A percentile compares a stretch with the other conserved stretches of the same genome.
Evolutionary conservation across 37 sponge, comb jelly and placozoan species (phyloP).

Genomic region (Amphimedon queenslandica): DNA sequence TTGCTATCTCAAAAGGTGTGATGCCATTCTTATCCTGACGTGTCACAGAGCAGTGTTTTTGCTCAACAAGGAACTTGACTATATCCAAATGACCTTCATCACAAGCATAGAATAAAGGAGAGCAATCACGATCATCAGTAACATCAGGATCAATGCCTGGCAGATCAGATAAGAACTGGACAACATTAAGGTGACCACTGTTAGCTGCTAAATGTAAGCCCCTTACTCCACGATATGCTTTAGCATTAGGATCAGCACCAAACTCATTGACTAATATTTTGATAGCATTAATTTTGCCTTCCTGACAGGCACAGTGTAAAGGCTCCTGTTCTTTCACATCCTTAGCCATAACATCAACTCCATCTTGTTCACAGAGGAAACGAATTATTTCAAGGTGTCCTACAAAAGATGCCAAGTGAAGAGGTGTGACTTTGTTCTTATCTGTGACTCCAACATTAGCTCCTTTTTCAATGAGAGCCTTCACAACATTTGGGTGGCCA

Average conservation of each 20-base stretch:
- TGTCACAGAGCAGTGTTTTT: conserved; percentile 6
- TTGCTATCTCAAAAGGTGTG: conserved; percentile 62
- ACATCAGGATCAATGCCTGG: conserved; percentile 11
- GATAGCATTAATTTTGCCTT: conserved; percentile 59
- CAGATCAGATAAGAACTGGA: conserved; percentile 17
- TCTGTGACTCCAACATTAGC: conserved; percentile 22
- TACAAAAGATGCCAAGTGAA: conserved; percentile 61
- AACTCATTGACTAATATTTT: conserved; percentile 28
- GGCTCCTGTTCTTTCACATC: conserved; percentile 40
- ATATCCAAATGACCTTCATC: conserved; percentile 49
- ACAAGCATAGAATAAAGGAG: conserved; percentile 66
- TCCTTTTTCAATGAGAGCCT: conserved; percentile 27
- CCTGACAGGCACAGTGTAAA: conserved; percentile 66
- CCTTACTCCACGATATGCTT: conserved; percentile 8
- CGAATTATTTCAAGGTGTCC: conserved; percentile 59
- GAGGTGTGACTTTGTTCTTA: conserved; percentile 47
- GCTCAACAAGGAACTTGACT: conserved; percentile 26
- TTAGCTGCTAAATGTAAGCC: conserved; percentile 39
- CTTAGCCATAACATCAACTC: background rate
- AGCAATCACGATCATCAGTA: conserved; percentile 29
- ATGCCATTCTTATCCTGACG: conserved; percentile 29
- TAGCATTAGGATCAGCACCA: background rate
- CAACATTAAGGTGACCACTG: conserved; percentile 34
- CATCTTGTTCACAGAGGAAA: conserved; percentile 24
- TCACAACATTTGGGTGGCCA: conserved; percentile 58